Evolutionary conservation across 1,140 invertebrate species (phyloP).

Genomic region (Odontomachus brunneus): DNA sequence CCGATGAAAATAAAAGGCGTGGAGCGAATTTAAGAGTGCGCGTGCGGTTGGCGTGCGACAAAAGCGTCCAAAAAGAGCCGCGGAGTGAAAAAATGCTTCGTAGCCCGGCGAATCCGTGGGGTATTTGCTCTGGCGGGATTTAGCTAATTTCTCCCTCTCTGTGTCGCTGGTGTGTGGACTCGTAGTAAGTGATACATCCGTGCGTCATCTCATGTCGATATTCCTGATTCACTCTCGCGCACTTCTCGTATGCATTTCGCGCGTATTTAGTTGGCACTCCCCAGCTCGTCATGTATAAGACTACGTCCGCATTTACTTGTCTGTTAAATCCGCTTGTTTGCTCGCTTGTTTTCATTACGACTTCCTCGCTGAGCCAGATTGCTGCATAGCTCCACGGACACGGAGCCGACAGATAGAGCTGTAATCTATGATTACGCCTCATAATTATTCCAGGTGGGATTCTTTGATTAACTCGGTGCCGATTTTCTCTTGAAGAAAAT

Average conservation of each 20-base stretch:
- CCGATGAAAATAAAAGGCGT: not conserved
- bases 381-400: slow-evolving; percentile 13
- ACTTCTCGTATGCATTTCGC: not conserved
- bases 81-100: not conserved
- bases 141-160: slow-evolving; percentile 16
- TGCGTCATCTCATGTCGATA: not conserved
- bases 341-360: slow-evolving; percentile 26
- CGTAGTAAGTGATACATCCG: too few relatives aligned
- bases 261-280: slow-evolving; percentile 11
- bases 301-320: not conserved
- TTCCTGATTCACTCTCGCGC: not conserved
- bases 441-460: slow-evolving; percentile 45
- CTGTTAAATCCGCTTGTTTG: slow-evolving; percentile 18
- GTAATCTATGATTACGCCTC: slow-evolving; percentile 29
- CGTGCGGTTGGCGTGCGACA: not conserved
- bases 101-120: not conserved
- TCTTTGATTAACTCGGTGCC: slow-evolving; percentile 23
- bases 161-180: too few relatives aligned
- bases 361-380: slow-evolving; percentile 29
- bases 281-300: not conserved
- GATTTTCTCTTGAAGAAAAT: slow-evolving; percentile 22
- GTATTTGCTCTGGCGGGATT: not conserved
- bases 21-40: not conserved
- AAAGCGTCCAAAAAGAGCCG: not conserved
- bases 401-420: slow-evolving; percentile 39